Conservation (phyloP, 2,888 invertebrate genomes). For the Myathropa florea region DNA sequence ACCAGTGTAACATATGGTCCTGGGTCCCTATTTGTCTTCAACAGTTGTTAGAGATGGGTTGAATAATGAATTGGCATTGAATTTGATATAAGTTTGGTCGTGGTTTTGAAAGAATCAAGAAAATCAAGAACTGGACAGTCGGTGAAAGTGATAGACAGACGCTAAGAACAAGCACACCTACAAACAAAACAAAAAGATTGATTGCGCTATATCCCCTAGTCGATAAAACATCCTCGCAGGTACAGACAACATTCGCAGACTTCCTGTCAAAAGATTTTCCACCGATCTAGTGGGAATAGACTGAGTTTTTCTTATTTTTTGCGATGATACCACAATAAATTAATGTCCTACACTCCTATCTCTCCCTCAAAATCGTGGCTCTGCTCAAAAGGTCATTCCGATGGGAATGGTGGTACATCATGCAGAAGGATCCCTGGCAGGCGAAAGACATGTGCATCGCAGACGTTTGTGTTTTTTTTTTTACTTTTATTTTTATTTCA, state of each 20-base stretch:
- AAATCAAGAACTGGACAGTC: neutral
- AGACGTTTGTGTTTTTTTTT: constrained; percentile 18
- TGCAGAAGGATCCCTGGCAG: constrained; percentile 41
- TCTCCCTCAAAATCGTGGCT: constrained; percentile 32
- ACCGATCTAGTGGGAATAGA: neutral
- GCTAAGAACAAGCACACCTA: neutral
- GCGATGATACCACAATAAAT: constrained; percentile 66
- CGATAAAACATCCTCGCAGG: neutral
- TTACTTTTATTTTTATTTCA: no score
- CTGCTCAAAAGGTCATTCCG: constrained; percentile 57
- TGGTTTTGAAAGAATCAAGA: no score
- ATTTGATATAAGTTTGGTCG: neutral
- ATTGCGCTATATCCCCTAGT: neutral
- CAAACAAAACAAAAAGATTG: neutral
- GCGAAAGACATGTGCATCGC: constrained; percentile 59
- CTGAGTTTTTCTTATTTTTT: neutral
- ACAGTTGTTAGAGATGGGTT: neutral
- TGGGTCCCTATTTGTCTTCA: neutral
- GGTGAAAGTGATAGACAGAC: neutral
- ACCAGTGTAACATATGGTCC: neutral
- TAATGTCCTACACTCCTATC: constrained; percentile 47
- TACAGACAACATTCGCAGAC: neutral
- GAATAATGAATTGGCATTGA: neutral
- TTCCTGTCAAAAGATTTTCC: neutral
- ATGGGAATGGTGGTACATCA: constrained; percentile 53